Percentiles rank a stretch among this genome's conserved stretches.
Evolutionary conservation across 2,888 invertebrate genomes (phyloP).

Genomic region (Melolontha melolontha): DNA sequence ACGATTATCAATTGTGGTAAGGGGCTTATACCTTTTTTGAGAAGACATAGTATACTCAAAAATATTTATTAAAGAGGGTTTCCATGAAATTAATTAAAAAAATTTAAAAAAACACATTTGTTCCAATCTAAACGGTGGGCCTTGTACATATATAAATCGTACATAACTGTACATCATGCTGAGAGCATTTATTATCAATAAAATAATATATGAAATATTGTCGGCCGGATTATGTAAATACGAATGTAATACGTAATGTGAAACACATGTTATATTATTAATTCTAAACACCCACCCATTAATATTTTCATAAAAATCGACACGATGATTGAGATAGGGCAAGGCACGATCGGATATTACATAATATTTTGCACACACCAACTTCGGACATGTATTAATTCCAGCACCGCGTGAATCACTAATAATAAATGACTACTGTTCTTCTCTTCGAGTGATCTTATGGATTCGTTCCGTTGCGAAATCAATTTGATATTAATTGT

Average conservation of each 20-base stretch:
- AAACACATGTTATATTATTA: slow-evolving; percentile 34
- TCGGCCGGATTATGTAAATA: slow-evolving; percentile 20
- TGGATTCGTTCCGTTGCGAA: slow-evolving; percentile 14
- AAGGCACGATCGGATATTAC: too few relatives aligned
- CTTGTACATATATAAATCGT: too few relatives aligned
- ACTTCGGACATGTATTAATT: neutral
- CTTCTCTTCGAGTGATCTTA: slow-evolving; percentile 3
- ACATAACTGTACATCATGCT: neutral
- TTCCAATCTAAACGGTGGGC: too few relatives aligned
- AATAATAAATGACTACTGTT: slow-evolving; percentile 34
- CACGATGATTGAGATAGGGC: too few relatives aligned
- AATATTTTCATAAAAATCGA: too few relatives aligned
- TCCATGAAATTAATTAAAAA: too few relatives aligned
- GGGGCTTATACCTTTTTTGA: too few relatives aligned
- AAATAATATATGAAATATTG: slow-evolving; percentile 31
- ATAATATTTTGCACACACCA: too few relatives aligned
- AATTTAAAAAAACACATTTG: too few relatives aligned
- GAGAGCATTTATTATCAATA: slow-evolving; percentile 28
- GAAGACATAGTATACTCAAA: too few relatives aligned
- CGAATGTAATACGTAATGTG: slow-evolving; percentile 21
- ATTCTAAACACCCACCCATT: slow-evolving; percentile 27
- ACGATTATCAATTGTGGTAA: too few relatives aligned
- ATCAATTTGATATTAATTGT: slow-evolving; percentile 13
- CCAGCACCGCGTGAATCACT: slow-evolving; percentile 15
- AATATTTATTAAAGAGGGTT: too few relatives aligned